Evolutionary conservation across 1,140 invertebrate genomes (phyloP).

Genomic region (Leptinotarsa lineolata): DNA sequence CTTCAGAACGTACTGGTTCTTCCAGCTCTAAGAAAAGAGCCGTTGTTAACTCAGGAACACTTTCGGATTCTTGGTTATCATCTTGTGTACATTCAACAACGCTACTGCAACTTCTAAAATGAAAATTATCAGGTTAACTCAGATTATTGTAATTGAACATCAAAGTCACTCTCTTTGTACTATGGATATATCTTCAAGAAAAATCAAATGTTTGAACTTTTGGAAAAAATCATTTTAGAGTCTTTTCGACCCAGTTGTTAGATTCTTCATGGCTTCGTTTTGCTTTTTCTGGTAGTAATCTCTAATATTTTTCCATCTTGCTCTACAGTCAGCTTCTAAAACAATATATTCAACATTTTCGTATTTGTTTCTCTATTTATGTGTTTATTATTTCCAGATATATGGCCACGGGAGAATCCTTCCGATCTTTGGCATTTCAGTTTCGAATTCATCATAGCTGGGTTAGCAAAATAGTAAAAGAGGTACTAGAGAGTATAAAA

Average conservation of each 20-base stretch:
- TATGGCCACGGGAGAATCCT: conserved; percentile 3
- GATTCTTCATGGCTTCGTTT: background rate
- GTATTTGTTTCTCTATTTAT: background rate
- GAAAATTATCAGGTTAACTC: background rate
- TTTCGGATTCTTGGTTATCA: too few relatives aligned
- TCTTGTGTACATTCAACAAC: background rate
- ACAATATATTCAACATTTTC: background rate
- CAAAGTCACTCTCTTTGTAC: background rate
- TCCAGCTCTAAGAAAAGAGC: too few relatives aligned
- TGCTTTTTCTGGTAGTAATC: conserved; percentile 10
- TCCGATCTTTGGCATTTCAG: conserved; percentile 7
- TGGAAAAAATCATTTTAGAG: background rate
- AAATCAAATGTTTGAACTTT: conserved; percentile 3
- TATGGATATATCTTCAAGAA: background rate
- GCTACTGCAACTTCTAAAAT: conserved; percentile 1
- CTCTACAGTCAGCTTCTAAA: conserved; percentile 3
- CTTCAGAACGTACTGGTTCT: too few relatives aligned
- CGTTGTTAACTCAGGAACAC: too few relatives aligned
- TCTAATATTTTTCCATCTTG: conserved; percentile 10
- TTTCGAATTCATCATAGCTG: conserved; percentile 14
- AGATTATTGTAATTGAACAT: background rate
- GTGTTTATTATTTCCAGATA: background rate
- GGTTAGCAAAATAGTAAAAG: background rate
- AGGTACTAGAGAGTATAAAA: background rate
- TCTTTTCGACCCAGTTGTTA: too few relatives aligned